Conservation (phyloP, 2,797 vertebrate genomes). For the Pachyuromys duprasi region DNA sequence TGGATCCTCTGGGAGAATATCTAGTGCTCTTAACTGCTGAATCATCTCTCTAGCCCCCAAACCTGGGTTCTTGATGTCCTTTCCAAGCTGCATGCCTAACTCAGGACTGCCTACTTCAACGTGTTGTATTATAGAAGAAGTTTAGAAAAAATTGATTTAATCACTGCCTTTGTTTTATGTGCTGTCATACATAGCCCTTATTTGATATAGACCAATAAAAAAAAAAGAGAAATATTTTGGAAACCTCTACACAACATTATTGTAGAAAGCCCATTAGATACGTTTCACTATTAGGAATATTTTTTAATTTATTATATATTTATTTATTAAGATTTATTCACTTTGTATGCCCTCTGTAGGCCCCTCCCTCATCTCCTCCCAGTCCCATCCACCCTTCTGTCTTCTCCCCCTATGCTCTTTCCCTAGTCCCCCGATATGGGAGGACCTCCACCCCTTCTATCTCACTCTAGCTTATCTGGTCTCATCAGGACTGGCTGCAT, state of each 20-base stretch:
- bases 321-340: no score
- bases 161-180: neutral
- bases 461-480: no score
- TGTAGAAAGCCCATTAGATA: neutral
- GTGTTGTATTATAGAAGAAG: neutral
- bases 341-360: no score
- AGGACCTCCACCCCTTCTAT: no score
- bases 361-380: no score
- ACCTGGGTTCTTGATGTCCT: neutral
- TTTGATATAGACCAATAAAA: neutral
- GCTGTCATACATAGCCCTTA: neutral
- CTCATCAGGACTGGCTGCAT: no score
- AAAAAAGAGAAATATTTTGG: neutral
- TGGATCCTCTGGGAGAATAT: neutral
- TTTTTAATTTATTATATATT: no score
- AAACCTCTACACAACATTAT: neutral
- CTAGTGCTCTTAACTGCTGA: neutral
- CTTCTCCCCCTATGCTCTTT: no score
- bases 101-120: neutral
- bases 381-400: no score
- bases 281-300: no score
- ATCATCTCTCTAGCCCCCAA: neutral
- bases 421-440: no score
- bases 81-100: neutral
- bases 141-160: constrained; percentile 30